Conservation (phyloP, 2,113 vertebrate species). For the Tragelaphus scriptus region DNA sequence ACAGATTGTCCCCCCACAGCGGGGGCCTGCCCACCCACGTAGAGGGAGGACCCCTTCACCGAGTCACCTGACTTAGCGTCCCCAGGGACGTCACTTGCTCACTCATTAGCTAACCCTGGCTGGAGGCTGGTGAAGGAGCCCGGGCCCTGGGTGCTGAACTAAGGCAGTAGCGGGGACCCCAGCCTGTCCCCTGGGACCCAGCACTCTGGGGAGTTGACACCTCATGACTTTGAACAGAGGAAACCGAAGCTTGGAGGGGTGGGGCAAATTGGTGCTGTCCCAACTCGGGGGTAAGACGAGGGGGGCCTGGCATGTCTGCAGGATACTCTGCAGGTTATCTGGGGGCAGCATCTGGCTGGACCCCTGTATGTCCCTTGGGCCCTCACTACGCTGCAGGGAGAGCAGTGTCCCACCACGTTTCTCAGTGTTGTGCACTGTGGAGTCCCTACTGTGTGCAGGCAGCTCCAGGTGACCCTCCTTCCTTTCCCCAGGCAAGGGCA, state of each 20-base stretch:
- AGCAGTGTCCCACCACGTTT: fast-evolving
- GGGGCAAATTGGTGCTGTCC: no score
- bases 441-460: fast-evolving
- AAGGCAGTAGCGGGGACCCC: background rate
- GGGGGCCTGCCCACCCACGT: background rate
- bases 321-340: no score
- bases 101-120: background rate
- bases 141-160: background rate
- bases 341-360: fast-evolving
- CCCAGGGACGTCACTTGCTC: fast-evolving
- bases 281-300: fast-evolving
- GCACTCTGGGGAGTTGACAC: background rate
- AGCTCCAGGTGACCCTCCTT: background rate
- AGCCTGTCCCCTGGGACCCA: background rate
- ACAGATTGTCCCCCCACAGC: background rate
- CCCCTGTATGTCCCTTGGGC: background rate
- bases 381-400: fast-evolving
- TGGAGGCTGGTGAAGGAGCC: background rate
- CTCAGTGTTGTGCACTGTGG: fast-evolving
- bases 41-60: background rate
- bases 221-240: background rate
- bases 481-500: conserved; percentile 85
- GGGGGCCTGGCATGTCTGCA: background rate
- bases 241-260: fast-evolving
- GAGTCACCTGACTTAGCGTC: background rate